These are phyloP conservation scores for Polydrusus tereticollis DNA, from an alignment of 2,888 invertebrate species.

Conservation along the genomic window DNA sequence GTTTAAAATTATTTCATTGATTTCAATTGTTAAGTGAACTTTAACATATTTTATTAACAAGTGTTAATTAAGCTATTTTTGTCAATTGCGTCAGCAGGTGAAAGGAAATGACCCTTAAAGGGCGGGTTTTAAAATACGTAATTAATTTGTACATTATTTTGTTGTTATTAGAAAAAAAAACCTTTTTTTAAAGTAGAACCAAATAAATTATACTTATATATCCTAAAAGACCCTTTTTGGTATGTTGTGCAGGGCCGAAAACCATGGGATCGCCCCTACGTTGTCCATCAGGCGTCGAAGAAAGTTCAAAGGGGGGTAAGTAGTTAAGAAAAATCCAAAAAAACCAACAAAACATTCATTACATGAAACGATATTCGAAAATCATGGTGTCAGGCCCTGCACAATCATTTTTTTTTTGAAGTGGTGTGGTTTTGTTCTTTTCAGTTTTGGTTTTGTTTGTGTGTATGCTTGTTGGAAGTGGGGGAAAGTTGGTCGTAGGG, in stretches of 20 bases:
- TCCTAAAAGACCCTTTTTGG: slow-evolving; percentile 35
- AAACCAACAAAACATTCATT: slow-evolving; percentile 22
- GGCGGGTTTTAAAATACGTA: neutral
- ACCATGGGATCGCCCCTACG: slow-evolving; percentile 71
- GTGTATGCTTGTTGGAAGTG: slow-evolving; percentile 1
- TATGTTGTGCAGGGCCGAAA: slow-evolving; percentile 73
- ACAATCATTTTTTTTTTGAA: slow-evolving; percentile 56
- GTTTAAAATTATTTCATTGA: neutral
- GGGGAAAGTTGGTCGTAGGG: neutral
- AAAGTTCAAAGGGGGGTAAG: slow-evolving; percentile 67
- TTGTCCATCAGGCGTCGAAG: slow-evolving; percentile 70
- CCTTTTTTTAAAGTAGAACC: neutral
- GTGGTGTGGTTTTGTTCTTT: slow-evolving; percentile 43
- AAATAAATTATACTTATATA: neutral
- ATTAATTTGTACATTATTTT: neutral
- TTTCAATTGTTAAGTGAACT: no score
- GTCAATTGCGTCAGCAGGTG: neutral
- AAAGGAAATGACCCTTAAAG: neutral
- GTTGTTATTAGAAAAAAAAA: neutral
- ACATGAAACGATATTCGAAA: neutral
- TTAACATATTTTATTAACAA: neutral
- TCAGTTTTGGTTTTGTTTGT: slow-evolving; percentile 5
- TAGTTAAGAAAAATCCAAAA: slow-evolving; percentile 49
- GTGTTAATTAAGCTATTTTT: neutral
- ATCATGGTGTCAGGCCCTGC: slow-evolving; percentile 60